Conservation (phyloP, 2,888 invertebrate species). For the Cephalotes varians region DNA sequence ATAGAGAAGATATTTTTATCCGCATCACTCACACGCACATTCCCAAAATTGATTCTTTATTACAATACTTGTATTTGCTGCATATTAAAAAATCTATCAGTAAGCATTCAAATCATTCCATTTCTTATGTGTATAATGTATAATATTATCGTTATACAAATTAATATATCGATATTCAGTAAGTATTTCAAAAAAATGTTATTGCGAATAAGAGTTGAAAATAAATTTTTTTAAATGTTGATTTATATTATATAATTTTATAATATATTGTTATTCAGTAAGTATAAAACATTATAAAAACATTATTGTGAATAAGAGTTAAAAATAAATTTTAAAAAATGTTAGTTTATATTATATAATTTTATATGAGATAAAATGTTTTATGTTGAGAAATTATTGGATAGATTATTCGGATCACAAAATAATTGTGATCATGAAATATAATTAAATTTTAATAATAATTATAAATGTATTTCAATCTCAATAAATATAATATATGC, state of each 20-base stretch:
- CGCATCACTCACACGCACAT: background rate
- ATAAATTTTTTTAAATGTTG: too few species aligned
- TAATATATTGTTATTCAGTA: background rate
- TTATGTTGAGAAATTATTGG: background rate
- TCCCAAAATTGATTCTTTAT: background rate
- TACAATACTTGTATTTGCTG: background rate
- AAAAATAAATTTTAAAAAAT: background rate
- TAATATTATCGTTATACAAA: background rate
- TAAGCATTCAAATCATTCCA: background rate
- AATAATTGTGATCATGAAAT: background rate
- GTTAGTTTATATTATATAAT: background rate
- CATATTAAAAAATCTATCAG: slow-evolving; percentile 2
- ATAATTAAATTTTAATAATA: slow-evolving; percentile 5
- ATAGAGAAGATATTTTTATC: background rate
- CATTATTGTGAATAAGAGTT: background rate
- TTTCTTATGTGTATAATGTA: background rate
- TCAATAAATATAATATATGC: background rate
- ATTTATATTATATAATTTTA: too few species aligned
- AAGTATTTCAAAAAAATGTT: background rate
- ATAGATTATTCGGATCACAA: background rate
- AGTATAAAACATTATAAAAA: background rate
- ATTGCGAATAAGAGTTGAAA: background rate
- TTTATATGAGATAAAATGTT: background rate
- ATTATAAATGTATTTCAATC: background rate
- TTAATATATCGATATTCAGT: background rate